Conservation (phyloP, 2,888 invertebrate genomes). For the Luffia ferchaultella region DNA sequence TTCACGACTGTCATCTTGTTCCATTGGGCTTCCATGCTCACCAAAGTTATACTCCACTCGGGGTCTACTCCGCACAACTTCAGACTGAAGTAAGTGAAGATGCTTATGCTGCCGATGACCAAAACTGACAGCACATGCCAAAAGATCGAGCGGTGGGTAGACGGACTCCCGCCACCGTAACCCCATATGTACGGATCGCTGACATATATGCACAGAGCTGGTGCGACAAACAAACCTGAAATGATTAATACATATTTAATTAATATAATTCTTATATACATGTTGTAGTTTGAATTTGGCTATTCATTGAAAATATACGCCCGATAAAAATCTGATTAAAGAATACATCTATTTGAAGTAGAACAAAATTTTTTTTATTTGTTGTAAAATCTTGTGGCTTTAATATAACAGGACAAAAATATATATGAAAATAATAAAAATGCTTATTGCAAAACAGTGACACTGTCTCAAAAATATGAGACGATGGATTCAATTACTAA, state of each 20-base stretch:
- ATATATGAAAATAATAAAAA: too few species aligned
- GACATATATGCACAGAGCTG: conserved; percentile 44
- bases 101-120: conserved; percentile 18
- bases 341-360: too few species aligned
- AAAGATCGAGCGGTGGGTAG: conserved; percentile 10
- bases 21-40: too few species aligned
- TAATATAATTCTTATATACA: background rate
- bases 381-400: too few species aligned
- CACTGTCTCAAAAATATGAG: too few species aligned
- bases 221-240: conserved; percentile 37
- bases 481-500: too few species aligned
- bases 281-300: too few species aligned
- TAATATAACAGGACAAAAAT: background rate
- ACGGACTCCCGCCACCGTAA: conserved; percentile 18
- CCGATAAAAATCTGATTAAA: too few species aligned
- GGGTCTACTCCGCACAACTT: conserved; percentile 63
- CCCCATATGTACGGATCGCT: conserved; percentile 45
- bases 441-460: too few species aligned
- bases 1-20: too few species aligned
- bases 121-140: conserved; percentile 24
- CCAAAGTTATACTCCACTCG: conserved; percentile 70
- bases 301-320: too few species aligned
- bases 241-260: background rate
- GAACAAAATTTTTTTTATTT: too few species aligned
- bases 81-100: conserved; percentile 35